Conservation (phyloP, 2,113 vertebrate genomes). For the Casuarius casuarius region DNA sequence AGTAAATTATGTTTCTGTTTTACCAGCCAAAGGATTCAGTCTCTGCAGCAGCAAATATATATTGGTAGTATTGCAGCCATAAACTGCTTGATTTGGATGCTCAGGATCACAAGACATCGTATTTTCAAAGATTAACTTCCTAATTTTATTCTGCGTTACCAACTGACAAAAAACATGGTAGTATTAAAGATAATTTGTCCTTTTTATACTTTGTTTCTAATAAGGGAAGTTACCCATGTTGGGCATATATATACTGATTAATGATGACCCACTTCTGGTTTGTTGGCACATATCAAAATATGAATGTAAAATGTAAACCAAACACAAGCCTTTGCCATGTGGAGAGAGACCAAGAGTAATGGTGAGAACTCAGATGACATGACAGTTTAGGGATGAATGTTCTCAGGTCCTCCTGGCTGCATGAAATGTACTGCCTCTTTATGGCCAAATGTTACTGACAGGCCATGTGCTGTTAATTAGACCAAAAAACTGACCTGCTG, state of each 20-base stretch:
- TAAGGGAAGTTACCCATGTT: neutral
- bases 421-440: neutral
- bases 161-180: neutral
- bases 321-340: neutral
- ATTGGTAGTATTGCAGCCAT: neutral
- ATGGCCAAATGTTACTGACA: neutral
- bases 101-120: neutral
- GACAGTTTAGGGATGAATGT: neutral
- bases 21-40: neutral
- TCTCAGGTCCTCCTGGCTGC: neutral
- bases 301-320: constrained; percentile 5
- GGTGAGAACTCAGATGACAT: neutral
- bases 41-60: neutral
- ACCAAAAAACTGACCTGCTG: constrained; percentile 3
- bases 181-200: neutral
- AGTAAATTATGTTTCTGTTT: neutral
- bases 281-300: neutral
- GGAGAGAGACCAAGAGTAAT: neutral
- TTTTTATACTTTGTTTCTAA: neutral
- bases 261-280: neutral
- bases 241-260: neutral
- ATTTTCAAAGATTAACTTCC: neutral
- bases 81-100: neutral
- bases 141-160: neutral
- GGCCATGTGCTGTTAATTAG: neutral